A percentile compares a stretch with the other conserved stretches of the same genome.
These are phyloP conservation scores for Chondrilla cf. caribensis DNA, from an alignment of 37 sponge, comb jelly and placozoan species.

Conservation along the genomic window DNA sequence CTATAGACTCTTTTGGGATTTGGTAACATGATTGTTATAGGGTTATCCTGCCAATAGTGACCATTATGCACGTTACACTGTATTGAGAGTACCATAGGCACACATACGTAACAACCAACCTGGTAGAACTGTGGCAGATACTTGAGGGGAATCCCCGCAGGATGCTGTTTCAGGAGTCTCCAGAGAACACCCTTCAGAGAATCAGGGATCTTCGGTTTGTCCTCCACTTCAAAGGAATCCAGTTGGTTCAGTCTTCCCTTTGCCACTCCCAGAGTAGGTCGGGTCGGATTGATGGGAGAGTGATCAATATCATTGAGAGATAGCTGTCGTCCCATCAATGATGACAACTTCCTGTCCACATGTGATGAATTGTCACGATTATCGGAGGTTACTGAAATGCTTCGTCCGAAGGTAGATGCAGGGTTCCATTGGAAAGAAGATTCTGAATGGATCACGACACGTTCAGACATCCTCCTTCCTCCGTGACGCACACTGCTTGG, in stretches of 20 bases:
- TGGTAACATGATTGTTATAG: too few species aligned
- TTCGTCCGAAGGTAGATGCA: background rate
- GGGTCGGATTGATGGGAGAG: background rate
- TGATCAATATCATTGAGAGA: slow-evolving; percentile 19
- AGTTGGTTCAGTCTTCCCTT: background rate
- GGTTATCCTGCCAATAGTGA: too few species aligned
- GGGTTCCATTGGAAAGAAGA: background rate
- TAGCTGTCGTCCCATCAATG: background rate
- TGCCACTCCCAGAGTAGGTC: background rate
- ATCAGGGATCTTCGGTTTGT: background rate
- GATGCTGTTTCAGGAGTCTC: slow-evolving; percentile 19
- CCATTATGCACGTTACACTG: too few species aligned
- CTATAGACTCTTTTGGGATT: too few species aligned
- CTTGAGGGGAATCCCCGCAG: slow-evolving; percentile 3
- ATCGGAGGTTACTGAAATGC: background rate
- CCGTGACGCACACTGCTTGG: background rate
- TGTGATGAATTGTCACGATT: background rate
- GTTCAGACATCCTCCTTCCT: too few species aligned
- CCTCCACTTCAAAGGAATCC: background rate
- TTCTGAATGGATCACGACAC: background rate
- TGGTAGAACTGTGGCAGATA: background rate
- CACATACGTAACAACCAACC: too few species aligned
- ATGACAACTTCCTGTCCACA: background rate
- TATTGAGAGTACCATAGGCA: too few species aligned
- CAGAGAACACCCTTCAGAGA: slow-evolving; percentile 14